Evolutionary conservation across 2,888 invertebrate genomes (phyloP), one percentile per base, ranked within the genome.

Genomic region (Belgica antarctica): DNA sequence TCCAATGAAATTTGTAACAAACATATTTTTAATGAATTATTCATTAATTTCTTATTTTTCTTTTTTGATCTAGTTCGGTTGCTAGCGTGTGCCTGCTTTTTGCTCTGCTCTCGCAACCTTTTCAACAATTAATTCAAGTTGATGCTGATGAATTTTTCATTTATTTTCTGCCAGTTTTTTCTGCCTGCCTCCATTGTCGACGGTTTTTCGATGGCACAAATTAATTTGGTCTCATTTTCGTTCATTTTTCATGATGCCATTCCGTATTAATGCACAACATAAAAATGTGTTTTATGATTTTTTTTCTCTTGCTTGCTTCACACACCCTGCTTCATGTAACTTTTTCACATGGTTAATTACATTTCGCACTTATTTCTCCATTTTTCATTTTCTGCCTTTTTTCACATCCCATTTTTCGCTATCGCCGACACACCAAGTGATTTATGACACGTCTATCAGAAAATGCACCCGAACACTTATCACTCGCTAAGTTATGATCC

Each of bases 271-370:
- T 52, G 22, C 52, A 52, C 17, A 52, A n/a, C 52, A 17, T 5
- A 31, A 41, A 41, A 41, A 41, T 41, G 41, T 41, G n/a, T 41
- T 41, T 41, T 41, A 41, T 41, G 41, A 41, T 41, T 41, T 15
- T 41, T n/a, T 52, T 52, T 24, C 17, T 52, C 24, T 52, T 59
- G 25, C n/a, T 59, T 25, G 1, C 25, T 59, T 27, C 59, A 15
- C 25, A 27, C 59, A 15, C 24, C 24, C 52, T 19, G 59, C 59
- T 7, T 25, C 27, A 25, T 59, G 68, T 31, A 68, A 52, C 34
- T 68, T 57, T 68, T 57, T 68, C 68, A 52, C 52, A 57, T 47
- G 68, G 57, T 68, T 68, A 68, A 68, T 68, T 68, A 68, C 68
- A 68, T 68, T 68, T 68, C 34, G 31, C 68, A 68, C 57, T 68